Conservation (phyloP, 64 coral and sea anemone genomes). For the Montipora cactus region DNA sequence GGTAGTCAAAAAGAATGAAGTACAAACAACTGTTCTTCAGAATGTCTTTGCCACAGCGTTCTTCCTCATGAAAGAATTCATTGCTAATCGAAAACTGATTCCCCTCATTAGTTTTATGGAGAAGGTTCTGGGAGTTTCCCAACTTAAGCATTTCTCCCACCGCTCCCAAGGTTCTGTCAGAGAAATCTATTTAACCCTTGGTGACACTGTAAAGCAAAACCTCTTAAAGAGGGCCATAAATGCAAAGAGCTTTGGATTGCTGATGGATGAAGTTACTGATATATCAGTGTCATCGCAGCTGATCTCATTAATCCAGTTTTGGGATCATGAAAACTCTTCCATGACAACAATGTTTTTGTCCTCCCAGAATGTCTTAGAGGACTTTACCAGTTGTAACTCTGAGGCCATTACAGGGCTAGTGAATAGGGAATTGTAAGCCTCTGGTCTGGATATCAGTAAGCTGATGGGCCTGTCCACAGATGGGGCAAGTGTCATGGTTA, state of each 20-base stretch:
- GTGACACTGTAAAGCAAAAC: conserved; percentile 11
- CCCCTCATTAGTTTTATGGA: conserved; percentile 45
- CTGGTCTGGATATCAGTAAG: conserved; percentile 7
- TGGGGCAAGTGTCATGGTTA: conserved; percentile 47
- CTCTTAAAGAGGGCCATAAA: conserved; percentile 45
- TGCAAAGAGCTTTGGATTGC: conserved; percentile 16
- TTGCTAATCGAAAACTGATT: conserved; percentile 50
- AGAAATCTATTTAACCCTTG: conserved; percentile 17
- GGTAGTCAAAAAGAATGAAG: conserved; percentile 20
- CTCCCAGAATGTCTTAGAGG: conserved; percentile 23
- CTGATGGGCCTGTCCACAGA: conserved; percentile 30
- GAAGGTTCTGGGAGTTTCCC: conserved; percentile 41
- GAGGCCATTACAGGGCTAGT: not conserved
- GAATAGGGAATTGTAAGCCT: not conserved
- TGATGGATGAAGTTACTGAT: conserved; percentile 54
- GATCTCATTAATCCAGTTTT: conserved; percentile 48
- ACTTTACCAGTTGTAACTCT: conserved; percentile 27
- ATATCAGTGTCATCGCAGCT: conserved; percentile 50
- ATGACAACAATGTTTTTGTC: conserved; percentile 25
- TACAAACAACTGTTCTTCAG: conserved; percentile 35
- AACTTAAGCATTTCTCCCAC: conserved; percentile 55
- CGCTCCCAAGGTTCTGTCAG: conserved; percentile 34
- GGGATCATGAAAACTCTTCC: conserved; percentile 9
- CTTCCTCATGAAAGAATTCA: conserved; percentile 7
- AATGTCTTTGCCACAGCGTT: conserved; percentile 38